A percentile compares a stretch with the other conserved stretches of the same genome.
phyloP scores from a whole-genome alignment of 2,113 vertebrate genomes.

The Apaloderma vittatum region DNA sequence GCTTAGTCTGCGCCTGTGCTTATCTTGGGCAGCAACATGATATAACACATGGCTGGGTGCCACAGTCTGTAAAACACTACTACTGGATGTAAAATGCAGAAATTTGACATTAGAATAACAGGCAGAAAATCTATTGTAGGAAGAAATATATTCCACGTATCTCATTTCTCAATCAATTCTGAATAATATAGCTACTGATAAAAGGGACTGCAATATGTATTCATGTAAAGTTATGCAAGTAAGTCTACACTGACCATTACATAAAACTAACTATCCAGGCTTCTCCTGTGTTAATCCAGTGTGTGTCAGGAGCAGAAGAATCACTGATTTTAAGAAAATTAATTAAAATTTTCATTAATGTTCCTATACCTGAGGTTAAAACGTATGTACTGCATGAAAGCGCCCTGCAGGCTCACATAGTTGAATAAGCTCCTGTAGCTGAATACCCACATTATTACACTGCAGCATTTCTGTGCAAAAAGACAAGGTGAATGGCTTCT shows the following conservation, averaged over 20 bases:
- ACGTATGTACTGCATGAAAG: background rate
- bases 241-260: background rate
- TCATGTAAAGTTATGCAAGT: background rate
- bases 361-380: constrained; percentile 41
- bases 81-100: background rate
- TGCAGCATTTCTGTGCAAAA: constrained; percentile 54
- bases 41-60: background rate
- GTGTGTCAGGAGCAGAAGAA: constrained; percentile 25
- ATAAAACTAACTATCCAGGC: background rate
- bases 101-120: background rate
- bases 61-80: background rate
- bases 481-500: constrained; percentile 53
- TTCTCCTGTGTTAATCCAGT: constrained; percentile 15
- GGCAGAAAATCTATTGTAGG: background rate
- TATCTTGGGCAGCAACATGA: background rate
- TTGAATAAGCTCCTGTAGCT: constrained; percentile 3
- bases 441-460: constrained; percentile 46
- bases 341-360: constrained; percentile 47
- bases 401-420: background rate
- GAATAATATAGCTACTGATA: background rate
- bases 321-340: constrained; percentile 46
- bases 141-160: background rate
- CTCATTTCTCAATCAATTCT: background rate
- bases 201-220: background rate
- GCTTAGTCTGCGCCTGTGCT: background rate